phyloP scores from a whole-genome alignment of 2,797 vertebrate genomes.

The Enteromius thamalakanensis region DNA sequence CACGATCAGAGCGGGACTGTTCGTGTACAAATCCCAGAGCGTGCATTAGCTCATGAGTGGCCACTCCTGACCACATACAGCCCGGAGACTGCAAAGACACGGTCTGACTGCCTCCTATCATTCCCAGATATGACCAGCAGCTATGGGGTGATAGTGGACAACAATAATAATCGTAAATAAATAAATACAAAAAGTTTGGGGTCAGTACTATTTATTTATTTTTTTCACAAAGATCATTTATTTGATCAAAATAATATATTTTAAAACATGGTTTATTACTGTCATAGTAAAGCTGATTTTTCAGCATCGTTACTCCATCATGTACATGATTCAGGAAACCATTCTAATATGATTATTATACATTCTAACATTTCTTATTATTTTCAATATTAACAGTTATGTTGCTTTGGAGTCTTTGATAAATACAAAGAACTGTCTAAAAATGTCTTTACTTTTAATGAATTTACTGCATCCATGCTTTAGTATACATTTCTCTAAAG shows the following conservation, averaged over 20 bases:
- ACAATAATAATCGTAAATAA: neutral
- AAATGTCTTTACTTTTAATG: neutral
- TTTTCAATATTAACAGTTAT: neutral
- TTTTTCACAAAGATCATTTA: neutral
- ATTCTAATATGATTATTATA: neutral
- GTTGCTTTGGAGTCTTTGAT: neutral
- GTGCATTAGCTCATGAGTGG: conserved; percentile 85
- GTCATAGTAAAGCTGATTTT: neutral
- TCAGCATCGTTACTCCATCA: neutral
- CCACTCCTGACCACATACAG: conserved; percentile 85
- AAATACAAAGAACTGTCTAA: neutral
- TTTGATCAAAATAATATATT: neutral
- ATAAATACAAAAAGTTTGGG: neutral
- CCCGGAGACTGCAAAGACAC: conserved; percentile 84
- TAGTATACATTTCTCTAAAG: neutral
- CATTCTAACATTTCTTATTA: neutral
- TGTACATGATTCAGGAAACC: neutral
- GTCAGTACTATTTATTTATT: neutral
- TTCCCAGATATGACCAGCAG: conserved; percentile 89
- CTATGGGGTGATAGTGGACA: conserved; percentile 63
- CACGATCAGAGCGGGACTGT: conserved; percentile 86
- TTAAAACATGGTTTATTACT: neutral
- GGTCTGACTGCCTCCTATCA: conserved; percentile 80
- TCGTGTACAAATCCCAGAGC: conserved; percentile 89
- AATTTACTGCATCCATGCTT: neutral